phyloP scores from a whole-genome alignment of 2,797 vertebrate genomes.

The Gobio occitaniae region DNA sequence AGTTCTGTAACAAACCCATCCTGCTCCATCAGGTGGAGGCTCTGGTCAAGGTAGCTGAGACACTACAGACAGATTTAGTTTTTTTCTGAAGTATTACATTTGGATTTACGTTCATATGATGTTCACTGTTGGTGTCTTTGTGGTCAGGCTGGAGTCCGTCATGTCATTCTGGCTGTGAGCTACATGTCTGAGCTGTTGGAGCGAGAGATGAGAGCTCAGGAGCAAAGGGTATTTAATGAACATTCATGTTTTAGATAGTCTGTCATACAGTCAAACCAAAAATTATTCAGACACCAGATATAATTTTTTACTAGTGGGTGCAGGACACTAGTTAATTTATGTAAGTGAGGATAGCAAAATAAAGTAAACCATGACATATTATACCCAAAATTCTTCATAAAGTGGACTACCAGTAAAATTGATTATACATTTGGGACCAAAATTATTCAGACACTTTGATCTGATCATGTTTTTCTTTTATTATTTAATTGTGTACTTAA shows the following conservation, averaged over 20 bases:
- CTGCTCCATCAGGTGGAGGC: slow-evolving; percentile 96
- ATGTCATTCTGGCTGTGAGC: slow-evolving; percentile 94
- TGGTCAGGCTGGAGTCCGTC: slow-evolving; percentile 88
- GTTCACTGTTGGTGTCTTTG: neutral
- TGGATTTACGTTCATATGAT: neutral
- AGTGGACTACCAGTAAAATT: too few relatives aligned
- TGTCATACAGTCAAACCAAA: too few relatives aligned
- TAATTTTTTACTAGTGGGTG: too few relatives aligned
- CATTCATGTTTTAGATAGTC: neutral
- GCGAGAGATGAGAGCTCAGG: slow-evolving; percentile 93
- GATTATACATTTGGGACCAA: too few relatives aligned
- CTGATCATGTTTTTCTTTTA: too few relatives aligned
- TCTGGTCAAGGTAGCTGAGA: slow-evolving; percentile 84
- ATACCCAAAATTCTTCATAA: too few relatives aligned
- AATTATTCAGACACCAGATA: too few relatives aligned
- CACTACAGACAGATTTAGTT: neutral
- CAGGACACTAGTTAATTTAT: too few relatives aligned
- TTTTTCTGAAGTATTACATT: neutral
- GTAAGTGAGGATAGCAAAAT: too few relatives aligned
- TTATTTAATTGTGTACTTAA: too few relatives aligned
- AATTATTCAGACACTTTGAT: too few relatives aligned
- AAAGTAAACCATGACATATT: too few relatives aligned
- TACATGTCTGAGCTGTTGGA: slow-evolving; percentile 98
- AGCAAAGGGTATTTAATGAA: slow-evolving; percentile 83
- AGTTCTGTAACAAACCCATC: slow-evolving; percentile 97